Evolutionary conservation across 23 tunicate species (phyloP).

Genomic region (Phallusia fumigata): DNA sequence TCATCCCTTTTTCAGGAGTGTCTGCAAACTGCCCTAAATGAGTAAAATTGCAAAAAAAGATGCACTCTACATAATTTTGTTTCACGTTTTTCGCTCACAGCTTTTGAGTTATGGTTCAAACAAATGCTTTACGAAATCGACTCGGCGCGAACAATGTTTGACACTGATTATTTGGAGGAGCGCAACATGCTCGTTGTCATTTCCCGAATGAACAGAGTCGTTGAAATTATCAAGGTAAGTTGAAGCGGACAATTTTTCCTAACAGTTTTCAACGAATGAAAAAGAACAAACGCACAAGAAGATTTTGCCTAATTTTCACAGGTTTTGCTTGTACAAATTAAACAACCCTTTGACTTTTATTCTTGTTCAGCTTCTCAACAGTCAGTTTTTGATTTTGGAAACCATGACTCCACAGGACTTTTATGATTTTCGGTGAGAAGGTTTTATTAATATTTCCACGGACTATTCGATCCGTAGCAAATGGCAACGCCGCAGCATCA

Average conservation of each 20-base stretch:
- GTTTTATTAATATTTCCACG: not conserved
- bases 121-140: conserved; percentile 82
- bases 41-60: no score
- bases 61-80: no score
- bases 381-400: conserved; percentile 68
- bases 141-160: conserved; percentile 54
- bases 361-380: conserved; percentile 42
- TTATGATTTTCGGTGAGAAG: conserved; percentile 71
- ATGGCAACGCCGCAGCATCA: no score
- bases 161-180: conserved; percentile 69
- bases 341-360: no score
- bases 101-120: conserved; percentile 94
- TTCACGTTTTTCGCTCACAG: conserved; percentile 47
- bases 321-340: no score
- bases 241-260: no score
- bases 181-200: conserved; percentile 75
- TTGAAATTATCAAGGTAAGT: conserved; percentile 66
- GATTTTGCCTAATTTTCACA: no score
- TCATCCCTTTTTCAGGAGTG: no score
- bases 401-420: conserved; percentile 92
- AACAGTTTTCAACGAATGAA: no score
- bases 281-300: no score
- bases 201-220: conserved; percentile 61
- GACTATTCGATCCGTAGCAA: no score
- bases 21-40: no score